Conservation (phyloP, 2,797 vertebrate species). For the Phyllotis vaccarum region DNA sequence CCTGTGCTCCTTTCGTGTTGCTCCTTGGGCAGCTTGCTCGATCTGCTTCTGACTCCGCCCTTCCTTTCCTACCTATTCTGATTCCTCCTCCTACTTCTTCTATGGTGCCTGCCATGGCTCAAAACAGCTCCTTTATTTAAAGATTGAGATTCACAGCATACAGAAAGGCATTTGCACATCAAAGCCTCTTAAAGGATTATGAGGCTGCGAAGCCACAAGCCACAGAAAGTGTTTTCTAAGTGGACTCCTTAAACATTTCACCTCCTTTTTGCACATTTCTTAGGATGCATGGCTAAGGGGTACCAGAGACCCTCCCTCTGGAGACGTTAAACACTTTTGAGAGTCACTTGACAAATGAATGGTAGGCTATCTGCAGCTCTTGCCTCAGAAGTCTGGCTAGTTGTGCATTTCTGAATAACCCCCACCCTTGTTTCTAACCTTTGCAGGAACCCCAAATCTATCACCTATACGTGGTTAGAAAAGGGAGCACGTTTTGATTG, state of each 20-base stretch:
- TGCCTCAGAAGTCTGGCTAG: not conserved
- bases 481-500: slow-evolving; percentile 45
- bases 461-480: not conserved
- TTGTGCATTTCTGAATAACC: slow-evolving; percentile 20
- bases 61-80: no score
- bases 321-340: not conserved
- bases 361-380: not conserved
- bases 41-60: no score
- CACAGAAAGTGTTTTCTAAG: slow-evolving; percentile 7
- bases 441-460: not conserved
- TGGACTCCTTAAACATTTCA: not conserved
- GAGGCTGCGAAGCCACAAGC: not conserved
- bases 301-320: not conserved
- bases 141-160: no score
- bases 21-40: no score
- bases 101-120: no score
- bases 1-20: no score
- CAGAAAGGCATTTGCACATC: no score
- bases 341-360: not conserved
- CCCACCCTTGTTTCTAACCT: not conserved
- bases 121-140: no score
- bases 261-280: not conserved
- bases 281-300: not conserved
- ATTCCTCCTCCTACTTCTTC: no score
- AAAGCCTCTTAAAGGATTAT: not conserved